Evolutionary conservation across 2,797 vertebrate genomes (phyloP).

Genomic region (Toxotes lorentzi): DNA sequence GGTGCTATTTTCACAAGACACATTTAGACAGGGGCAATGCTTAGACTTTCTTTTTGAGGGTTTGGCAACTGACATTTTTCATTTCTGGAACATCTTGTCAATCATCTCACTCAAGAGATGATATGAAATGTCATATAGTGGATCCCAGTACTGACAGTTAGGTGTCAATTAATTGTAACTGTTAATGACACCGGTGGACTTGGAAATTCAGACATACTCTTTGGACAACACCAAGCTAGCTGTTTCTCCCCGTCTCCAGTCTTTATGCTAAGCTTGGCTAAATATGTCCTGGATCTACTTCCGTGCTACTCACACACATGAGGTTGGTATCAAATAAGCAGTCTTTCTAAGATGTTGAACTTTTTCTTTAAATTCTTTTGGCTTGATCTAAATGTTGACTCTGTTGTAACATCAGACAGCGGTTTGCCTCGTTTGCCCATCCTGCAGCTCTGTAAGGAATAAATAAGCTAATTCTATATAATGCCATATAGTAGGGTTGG

Average conservation of each 20-base stretch:
- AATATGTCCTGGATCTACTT: neutral
- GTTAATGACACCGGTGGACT: neutral
- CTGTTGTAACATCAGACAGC: neutral
- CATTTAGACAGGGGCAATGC: slow-evolving; percentile 1
- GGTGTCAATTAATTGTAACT: neutral
- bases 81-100: neutral
- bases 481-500: slow-evolving; percentile 15
- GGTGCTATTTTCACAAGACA: slow-evolving; percentile 31
- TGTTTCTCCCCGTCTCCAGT: neutral
- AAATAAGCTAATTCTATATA: slow-evolving; percentile 12
- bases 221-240: neutral
- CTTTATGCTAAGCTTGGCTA: neutral
- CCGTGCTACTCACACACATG: too few relatives aligned
- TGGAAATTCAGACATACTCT: neutral
- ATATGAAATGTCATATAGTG: neutral
- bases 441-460: slow-evolving; percentile 31
- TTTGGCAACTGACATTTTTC: slow-evolving; percentile 10
- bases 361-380: neutral
- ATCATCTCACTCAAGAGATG: neutral
- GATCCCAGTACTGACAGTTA: neutral
- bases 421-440: slow-evolving; percentile 18
- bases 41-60: slow-evolving; percentile 1
- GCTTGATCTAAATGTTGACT: neutral
- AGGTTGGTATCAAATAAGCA: neutral
- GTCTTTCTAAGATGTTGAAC: neutral